phyloP scores from a whole-genome alignment of 2,888 invertebrate species.

The Diploptera punctata region DNA sequence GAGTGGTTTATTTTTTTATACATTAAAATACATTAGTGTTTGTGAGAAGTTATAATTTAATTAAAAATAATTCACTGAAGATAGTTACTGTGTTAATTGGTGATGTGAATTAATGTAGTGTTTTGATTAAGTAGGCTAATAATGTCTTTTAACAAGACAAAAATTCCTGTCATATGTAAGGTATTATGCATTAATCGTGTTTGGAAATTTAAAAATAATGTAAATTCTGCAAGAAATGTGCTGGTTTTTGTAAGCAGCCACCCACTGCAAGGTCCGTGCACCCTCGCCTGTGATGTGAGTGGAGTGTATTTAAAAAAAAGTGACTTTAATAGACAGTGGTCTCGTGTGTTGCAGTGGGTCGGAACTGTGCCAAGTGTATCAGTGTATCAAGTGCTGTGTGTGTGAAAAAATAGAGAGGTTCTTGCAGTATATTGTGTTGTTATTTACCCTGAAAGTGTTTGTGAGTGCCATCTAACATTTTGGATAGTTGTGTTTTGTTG shows the following conservation, averaged over 20 bases:
- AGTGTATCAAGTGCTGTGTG: slow-evolving; percentile 38
- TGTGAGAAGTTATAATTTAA: slow-evolving; percentile 1
- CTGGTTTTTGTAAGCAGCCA: slow-evolving; percentile 1
- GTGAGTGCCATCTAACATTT: slow-evolving; percentile 34
- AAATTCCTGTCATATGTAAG: not conserved
- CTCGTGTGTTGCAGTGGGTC: slow-evolving; percentile 37
- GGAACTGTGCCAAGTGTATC: slow-evolving; percentile 41
- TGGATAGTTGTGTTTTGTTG: slow-evolving; percentile 27
- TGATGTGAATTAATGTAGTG: not conserved
- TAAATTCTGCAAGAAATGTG: not conserved
- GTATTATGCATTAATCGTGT: not conserved
- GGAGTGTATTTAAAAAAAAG: too few relatives aligned
- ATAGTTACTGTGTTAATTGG: not conserved
- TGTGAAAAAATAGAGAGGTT: slow-evolving; percentile 43
- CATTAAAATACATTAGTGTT: not conserved
- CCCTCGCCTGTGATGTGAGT: slow-evolving; percentile 31
- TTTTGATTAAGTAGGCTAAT: too few relatives aligned
- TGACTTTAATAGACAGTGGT: slow-evolving; percentile 26
- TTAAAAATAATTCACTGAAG: not conserved
- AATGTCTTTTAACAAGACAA: not conserved
- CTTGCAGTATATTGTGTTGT: slow-evolving; percentile 39
- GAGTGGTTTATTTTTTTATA: slow-evolving; percentile 12
- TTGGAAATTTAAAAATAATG: not conserved
- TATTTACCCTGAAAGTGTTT: slow-evolving; percentile 35
- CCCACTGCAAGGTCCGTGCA: slow-evolving; percentile 11